Evolutionary conservation across 2,113 vertebrate species (phyloP), one percentile per base, ranked within the genome.

Genomic region (Perca flavescens): DNA sequence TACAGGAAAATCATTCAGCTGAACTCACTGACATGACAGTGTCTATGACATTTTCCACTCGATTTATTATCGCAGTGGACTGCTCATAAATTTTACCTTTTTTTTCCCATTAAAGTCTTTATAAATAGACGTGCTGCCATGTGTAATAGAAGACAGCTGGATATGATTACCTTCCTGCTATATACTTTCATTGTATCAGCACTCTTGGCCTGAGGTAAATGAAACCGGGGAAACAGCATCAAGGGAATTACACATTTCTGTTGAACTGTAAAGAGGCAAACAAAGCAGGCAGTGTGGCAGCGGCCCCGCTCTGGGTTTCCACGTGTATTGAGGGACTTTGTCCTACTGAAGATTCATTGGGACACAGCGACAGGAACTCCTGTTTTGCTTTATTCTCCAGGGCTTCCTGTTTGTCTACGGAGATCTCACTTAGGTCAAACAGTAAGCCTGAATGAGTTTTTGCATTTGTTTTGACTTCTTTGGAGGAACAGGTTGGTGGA

Each of bases 111-210:
- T 77, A 82, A 56, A 70, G 78, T 85, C 86, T 91, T 86, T 85
- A 93, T 89, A 94, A 94, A 95, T 91, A 86, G 92, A 92, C 84
- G 81, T 76, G 75, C 82, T 79, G 87, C 89, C 70, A 72, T 85
- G 79, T 89, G 91, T 87, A 94, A 92, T 56, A 77, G 84, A 87
- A 77, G 87, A 84, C 94, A 95, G 93, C 93, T 96, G 94, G 93
- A 65, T 88, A 67, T 94, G 88, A 95, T 96, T 95, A 94, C 85
- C 82, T 82, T 90, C 76, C 80, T 84, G 84, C 92, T 85, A 82
- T 87, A 91, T 79, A 80, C 86, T 94, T 91, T 91, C 83, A 91
- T 91, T 94, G 91, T 94, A 95, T 94, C 93, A 91, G 87, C 86
- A 87, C 90, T 93, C 92, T 87, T 94, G 94, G 93, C 93, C 66